phyloP scores from a whole-genome alignment of 2,888 invertebrate species.

The Drosophila merina region DNA sequence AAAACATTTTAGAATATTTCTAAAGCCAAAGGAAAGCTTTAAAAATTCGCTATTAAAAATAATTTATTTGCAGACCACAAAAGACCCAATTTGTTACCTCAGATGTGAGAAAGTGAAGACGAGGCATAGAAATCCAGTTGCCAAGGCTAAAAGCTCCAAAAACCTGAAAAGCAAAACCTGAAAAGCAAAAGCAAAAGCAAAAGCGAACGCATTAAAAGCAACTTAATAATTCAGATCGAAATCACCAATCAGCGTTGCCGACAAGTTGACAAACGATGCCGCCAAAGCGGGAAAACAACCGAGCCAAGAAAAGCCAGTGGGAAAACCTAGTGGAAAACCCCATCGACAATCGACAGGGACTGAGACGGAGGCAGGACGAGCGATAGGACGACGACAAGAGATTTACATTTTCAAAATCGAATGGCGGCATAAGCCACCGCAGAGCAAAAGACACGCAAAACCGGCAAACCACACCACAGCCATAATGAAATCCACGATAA shows the following conservation, averaged over 20 bases:
- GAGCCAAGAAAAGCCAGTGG: slow-evolving; percentile 3
- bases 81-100: slow-evolving; percentile 36
- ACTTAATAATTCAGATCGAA: slow-evolving; percentile 78
- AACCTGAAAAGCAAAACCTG: slow-evolving; percentile 5
- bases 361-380: background rate
- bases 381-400: slow-evolving; percentile 61
- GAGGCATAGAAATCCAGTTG: slow-evolving; percentile 15
- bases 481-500: slow-evolving; percentile 77
- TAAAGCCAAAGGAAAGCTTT: no score
- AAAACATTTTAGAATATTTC: no score
- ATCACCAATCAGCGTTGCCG: slow-evolving; percentile 76
- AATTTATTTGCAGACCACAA: slow-evolving; percentile 4
- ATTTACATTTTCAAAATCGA: slow-evolving; percentile 77
- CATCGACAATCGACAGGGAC: slow-evolving; percentile 32
- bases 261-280: slow-evolving; percentile 79
- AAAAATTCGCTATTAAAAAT: no score
- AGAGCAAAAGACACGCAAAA: slow-evolving; percentile 77
- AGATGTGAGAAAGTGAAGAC: slow-evolving; percentile 56
- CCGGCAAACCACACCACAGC: slow-evolving; percentile 51
- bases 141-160: slow-evolving; percentile 17
- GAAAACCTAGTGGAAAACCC: slow-evolving; percentile 1
- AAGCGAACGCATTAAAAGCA: slow-evolving; percentile 75
- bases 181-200: slow-evolving; percentile 4
- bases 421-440: slow-evolving; percentile 79
- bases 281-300: slow-evolving; percentile 7